phyloP scores from a whole-genome alignment of 2,888 invertebrate genomes.

The Chesias legatella region DNA sequence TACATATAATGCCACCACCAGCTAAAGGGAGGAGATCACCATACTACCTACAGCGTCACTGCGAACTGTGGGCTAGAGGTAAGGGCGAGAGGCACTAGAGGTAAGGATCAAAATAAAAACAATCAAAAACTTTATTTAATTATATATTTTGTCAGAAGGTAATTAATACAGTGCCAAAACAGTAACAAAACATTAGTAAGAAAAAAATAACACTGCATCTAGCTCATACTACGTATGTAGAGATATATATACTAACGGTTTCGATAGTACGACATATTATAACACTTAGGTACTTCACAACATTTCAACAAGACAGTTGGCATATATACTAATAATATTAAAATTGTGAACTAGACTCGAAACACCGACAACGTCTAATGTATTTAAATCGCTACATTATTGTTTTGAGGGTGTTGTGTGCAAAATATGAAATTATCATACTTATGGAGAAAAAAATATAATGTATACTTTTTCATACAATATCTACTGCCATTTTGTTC shows the following conservation, averaged over 20 bases:
- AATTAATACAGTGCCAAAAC: constrained; percentile 81
- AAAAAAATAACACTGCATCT: constrained; percentile 76
- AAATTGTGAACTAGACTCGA: constrained; percentile 68
- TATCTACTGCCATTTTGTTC: no score
- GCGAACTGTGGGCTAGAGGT: no score
- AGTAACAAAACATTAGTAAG: constrained; percentile 80
- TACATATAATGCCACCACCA: no score
- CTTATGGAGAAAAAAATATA: no score
- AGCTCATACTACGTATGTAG: constrained; percentile 73
- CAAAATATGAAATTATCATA: no score
- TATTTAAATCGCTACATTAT: constrained; percentile 55
- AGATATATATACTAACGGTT: constrained; percentile 8
- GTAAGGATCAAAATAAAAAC: constrained; percentile 53
- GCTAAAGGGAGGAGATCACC: no score
- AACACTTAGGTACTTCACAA: constrained; percentile 69
- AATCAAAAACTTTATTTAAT: constrained; percentile 64
- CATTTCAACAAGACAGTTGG: constrained; percentile 72
- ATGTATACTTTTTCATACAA: no score
- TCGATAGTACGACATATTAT: constrained; percentile 56
- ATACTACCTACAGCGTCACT: no score
- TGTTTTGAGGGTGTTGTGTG: constrained; percentile 52
- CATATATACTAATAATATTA: constrained; percentile 40
- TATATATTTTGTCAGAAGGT: constrained; percentile 80
- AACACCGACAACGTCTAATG: constrained; percentile 74
- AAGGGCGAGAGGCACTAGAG: no score